These are phyloP conservation scores for Drosophila algonquin DNA, from an alignment of 2,888 invertebrate species.

Conservation along the genomic window DNA sequence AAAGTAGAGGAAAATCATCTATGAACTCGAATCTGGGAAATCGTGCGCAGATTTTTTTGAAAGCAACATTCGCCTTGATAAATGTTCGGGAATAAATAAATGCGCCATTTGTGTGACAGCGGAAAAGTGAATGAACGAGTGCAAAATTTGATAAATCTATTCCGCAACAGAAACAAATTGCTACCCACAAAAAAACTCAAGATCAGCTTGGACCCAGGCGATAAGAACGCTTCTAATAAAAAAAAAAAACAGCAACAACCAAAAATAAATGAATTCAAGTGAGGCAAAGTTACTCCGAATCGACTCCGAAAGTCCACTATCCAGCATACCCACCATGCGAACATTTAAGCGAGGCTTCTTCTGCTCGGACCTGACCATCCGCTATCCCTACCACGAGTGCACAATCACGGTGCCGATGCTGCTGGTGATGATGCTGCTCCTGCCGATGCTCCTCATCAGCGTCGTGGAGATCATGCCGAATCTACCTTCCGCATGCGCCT, in stretches of 20 bases:
- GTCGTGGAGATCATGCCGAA: conserved; percentile 80
- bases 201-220: conserved; percentile 36
- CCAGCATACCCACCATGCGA: conserved; percentile 65
- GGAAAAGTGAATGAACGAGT: conserved; percentile 42
- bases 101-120: conserved; percentile 62
- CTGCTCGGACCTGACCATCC: conserved; percentile 75
- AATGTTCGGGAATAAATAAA: conserved; percentile 46
- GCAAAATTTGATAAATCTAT: conserved; percentile 21
- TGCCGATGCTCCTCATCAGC: conserved; percentile 79
- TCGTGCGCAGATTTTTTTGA: conserved; percentile 27
- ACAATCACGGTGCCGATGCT: conserved; percentile 81
- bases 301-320: not conserved
- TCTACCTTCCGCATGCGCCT: conserved; percentile 75
- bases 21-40: conserved; percentile 38
- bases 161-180: conserved; percentile 23
- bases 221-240: conserved; percentile 40
- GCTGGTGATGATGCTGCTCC: conserved; percentile 73
- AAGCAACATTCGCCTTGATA: conserved; percentile 36
- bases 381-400: conserved; percentile 80
- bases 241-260: not conserved
- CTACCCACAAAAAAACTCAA: conserved; percentile 8
- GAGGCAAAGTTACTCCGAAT: not conserved
- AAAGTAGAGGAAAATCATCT: conserved; percentile 43
- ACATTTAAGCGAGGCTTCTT: conserved; percentile 81
- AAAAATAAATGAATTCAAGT: no score